phyloP scores from a whole-genome alignment of 2,888 invertebrate species.

The Aquatica leii region DNA sequence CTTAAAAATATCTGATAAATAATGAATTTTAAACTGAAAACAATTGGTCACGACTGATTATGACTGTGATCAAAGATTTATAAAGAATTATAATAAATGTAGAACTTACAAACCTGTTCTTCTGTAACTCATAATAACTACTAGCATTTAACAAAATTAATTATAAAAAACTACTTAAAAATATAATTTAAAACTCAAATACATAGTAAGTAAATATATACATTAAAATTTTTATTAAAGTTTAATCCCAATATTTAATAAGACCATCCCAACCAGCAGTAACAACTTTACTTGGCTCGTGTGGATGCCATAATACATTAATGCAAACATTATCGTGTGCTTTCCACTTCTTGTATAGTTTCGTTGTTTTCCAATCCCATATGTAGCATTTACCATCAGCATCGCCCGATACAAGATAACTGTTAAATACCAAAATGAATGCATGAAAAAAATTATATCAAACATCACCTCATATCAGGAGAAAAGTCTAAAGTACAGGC shows the following conservation, averaged over 20 bases:
- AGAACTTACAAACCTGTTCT: too few species aligned
- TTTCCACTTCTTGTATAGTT: conserved; percentile 98
- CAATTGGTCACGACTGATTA: too few species aligned
- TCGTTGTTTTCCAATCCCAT: conserved; percentile 99
- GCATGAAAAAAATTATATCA: conserved; percentile 3
- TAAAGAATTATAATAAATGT: too few species aligned
- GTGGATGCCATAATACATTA: conserved; percentile 95
- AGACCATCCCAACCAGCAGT: conserved; percentile 99
- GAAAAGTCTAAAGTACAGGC: conserved; percentile 97
- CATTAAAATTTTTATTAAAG: background rate
- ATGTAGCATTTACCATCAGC: conserved; percentile 98
- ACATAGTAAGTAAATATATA: conserved; percentile 3
- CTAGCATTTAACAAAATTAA: too few species aligned
- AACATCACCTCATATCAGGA: conserved; percentile 90
- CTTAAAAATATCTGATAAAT: too few species aligned
- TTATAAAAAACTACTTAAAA: too few species aligned
- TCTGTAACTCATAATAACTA: too few species aligned
- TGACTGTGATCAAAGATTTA: too few species aligned
- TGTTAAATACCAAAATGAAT: conserved; percentile 65
- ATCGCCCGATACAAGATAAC: conserved; percentile 96
- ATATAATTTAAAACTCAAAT: background rate
- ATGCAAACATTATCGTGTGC: conserved; percentile 99
- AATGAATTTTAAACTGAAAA: too few species aligned
- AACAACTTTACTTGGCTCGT: conserved; percentile 96
- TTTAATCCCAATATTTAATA: conserved; percentile 94